These are phyloP conservation scores for Tenthredo notha DNA, from an alignment of 2,888 invertebrate genomes.

Conservation along the genomic window DNA sequence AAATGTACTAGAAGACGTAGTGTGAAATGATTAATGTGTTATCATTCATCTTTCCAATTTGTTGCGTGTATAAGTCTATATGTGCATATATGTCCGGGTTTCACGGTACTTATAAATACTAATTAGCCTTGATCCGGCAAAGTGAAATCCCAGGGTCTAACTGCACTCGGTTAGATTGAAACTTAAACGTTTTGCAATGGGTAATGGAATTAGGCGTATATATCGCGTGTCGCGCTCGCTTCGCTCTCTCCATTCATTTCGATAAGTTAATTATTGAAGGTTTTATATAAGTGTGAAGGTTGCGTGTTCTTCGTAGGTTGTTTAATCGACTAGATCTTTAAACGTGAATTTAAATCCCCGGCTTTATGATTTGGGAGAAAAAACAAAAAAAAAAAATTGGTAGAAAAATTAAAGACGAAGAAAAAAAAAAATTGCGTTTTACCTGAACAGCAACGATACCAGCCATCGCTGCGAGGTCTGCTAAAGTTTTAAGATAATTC, in stretches of 20 bases:
- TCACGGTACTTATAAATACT: background rate
- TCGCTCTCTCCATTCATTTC: background rate
- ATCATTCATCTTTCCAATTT: background rate
- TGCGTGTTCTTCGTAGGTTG: background rate
- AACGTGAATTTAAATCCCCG: background rate
- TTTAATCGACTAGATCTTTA: background rate
- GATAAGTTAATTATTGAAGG: slow-evolving; percentile 37
- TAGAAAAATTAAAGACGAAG: background rate
- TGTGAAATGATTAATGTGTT: background rate
- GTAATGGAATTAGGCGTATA: background rate
- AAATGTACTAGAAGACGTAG: too few species aligned
- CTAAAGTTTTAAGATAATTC: slow-evolving; percentile 69
- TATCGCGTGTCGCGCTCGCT: background rate
- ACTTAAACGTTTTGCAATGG: background rate
- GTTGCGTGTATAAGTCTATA: background rate
- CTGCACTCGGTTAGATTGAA: background rate
- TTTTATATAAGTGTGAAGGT: slow-evolving; percentile 7
- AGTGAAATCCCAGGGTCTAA: slow-evolving; percentile 32
- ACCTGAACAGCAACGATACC: slow-evolving; percentile 73
- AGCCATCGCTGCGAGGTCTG: slow-evolving; percentile 71
- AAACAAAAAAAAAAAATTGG: background rate
- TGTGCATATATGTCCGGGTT: background rate
- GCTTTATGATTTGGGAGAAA: too few species aligned
- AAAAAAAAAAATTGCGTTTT: slow-evolving; percentile 54
- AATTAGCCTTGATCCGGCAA: slow-evolving; percentile 28